A percentile compares a stretch with the other conserved stretches of the same genome.
Evolutionary conservation across 2,113 vertebrate species (phyloP).

Genomic region (Eretmochelys imbricata): DNA sequence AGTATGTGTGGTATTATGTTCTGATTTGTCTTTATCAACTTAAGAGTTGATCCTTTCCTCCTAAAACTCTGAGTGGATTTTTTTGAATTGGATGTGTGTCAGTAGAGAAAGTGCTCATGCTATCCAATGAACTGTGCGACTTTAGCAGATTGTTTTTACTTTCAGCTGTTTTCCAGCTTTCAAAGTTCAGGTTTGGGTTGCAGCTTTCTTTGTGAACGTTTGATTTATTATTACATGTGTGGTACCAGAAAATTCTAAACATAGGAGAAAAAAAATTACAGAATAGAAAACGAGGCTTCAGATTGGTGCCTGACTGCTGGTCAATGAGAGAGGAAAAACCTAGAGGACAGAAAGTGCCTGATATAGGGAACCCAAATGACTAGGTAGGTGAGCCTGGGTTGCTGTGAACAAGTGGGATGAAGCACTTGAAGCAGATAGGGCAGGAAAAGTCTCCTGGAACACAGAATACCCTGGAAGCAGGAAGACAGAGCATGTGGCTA

Average conservation of each 20-base stretch:
- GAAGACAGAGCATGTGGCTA: not conserved
- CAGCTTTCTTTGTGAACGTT: not conserved
- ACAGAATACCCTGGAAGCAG: not conserved
- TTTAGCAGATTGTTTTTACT: not conserved
- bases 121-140: not conserved
- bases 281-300: accelerated
- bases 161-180: not conserved
- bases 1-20: accelerated
- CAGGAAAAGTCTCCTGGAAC: not conserved
- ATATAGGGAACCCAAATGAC: not conserved
- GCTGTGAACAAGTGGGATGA: not conserved
- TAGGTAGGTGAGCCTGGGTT: not conserved
- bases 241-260: not conserved
- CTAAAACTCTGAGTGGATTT: not conserved
- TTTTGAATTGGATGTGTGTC: not conserved
- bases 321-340: not conserved
- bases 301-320: not conserved
- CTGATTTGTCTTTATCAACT: not conserved
- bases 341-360: accelerated
- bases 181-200: not conserved
- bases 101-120: not conserved
- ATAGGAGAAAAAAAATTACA: not conserved
- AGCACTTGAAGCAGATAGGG: not conserved
- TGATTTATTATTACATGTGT: not conserved
- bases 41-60: not conserved